A percentile compares a stretch with the other conserved stretches of the same genome.
These are phyloP conservation scores for Esox masquinongy DNA, from an alignment of 2,797 vertebrate species.

Conservation along the genomic window DNA sequence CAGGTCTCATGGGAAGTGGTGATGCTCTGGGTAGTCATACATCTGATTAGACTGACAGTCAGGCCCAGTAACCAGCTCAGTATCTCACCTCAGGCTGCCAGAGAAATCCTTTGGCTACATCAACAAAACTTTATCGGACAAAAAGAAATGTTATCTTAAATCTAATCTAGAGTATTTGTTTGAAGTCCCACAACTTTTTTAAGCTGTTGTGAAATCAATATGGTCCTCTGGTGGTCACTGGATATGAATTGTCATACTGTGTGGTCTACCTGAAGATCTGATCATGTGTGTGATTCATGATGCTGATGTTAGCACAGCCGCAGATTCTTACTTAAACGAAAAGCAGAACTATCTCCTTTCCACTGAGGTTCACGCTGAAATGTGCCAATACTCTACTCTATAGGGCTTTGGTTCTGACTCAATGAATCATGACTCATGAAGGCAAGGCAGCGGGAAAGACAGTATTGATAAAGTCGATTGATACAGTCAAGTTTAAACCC, in stretches of 20 bases:
- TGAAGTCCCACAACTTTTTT: background rate
- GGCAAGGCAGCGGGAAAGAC: background rate
- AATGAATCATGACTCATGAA: background rate
- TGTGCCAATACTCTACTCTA: background rate
- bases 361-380: background rate
- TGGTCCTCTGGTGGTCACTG: constrained; percentile 35
- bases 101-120: background rate
- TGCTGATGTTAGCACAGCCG: background rate
- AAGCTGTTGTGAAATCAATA: background rate
- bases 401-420: background rate
- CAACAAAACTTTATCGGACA: background rate
- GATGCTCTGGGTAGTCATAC: background rate
- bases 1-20: constrained; percentile 10
- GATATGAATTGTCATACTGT: background rate
- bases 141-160: background rate
- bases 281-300: background rate
- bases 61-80: background rate
- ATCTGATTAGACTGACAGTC: background rate
- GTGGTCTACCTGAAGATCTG: background rate
- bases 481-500: background rate
- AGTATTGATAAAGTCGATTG: background rate
- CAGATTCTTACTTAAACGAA: background rate
- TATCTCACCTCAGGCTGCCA: background rate
- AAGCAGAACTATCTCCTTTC: background rate
- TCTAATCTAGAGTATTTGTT: background rate